A percentile compares a stretch with the other conserved stretches of the same genome.
These are phyloP conservation scores for Chiridota heheva DNA, from an alignment of 35 echinoderm and acorn worm genomes.

Conservation along the genomic window DNA sequence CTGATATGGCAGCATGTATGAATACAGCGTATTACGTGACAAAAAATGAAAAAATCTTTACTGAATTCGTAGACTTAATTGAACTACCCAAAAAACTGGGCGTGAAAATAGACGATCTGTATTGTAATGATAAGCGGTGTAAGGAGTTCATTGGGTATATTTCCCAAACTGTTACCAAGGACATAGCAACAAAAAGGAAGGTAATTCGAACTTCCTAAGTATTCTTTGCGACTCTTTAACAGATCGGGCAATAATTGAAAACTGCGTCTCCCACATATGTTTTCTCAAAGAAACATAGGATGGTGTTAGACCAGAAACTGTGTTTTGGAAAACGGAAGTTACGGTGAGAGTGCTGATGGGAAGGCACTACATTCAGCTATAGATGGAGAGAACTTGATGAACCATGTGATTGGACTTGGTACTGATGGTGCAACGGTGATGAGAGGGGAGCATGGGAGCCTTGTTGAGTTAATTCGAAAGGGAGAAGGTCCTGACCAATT, in stretches of 20 bases:
- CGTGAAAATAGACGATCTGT: background rate
- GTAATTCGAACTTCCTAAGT: background rate
- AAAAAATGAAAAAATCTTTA: constrained; percentile 1
- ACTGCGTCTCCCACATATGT: constrained; percentile 12
- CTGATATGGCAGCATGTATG: background rate
- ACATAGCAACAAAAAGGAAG: background rate
- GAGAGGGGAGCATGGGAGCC: constrained; percentile 36
- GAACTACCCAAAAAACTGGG: background rate
- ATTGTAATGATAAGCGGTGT: background rate
- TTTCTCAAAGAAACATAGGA: background rate
- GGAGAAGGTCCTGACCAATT: too few relatives aligned
- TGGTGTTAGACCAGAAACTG: background rate
- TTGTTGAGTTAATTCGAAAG: constrained; percentile 10
- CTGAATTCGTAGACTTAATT: background rate
- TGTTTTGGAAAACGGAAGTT: constrained; percentile 5
- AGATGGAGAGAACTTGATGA: background rate
- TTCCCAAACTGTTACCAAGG: background rate
- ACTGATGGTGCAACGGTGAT: background rate
- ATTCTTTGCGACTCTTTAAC: background rate
- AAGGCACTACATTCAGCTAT: background rate
- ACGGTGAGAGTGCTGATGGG: background rate
- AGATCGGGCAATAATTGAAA: background rate
- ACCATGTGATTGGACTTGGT: background rate
- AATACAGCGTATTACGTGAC: constrained; percentile 22
- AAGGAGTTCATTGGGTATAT: background rate